Base-by-base conservation (phyloP, 2,888 invertebrate genomes). In the Phoronis australis region DNA sequence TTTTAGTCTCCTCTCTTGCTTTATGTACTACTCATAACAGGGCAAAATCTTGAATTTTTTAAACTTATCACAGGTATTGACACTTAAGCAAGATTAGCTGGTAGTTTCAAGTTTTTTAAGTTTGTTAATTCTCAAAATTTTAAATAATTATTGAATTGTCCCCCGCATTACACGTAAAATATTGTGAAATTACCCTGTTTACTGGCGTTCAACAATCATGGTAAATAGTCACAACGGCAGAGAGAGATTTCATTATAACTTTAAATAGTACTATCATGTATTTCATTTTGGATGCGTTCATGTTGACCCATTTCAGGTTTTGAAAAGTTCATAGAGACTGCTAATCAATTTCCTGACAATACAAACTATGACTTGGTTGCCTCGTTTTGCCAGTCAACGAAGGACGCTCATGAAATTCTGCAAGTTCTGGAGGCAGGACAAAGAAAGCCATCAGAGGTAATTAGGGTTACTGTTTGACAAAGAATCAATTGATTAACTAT, bases 391-490 rank as follows among this genome's bases (percentile, higher is more conserved):
- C 48, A 55, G 9, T 57, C 60, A 5, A 66, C 69, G 1, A 54
- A 56, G 37, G 66, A 67, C 51, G 67, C 66, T 48, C 25, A 47
- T 9, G 68, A 70, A 48, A 62, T 70, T 21, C 48, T 68, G 6
- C 51, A 59, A 22, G 44, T 69, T 12, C 50, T 70, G 20, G 65
- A 65, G 5, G 58, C 40, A 24, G 59, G 55, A 18, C 56, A 50
- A 37, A 52, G 61, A 37, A 67, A 65, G 45, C 54, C 56, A 42
- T 23, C 48, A 38, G 66, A 69, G 61, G 65, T 68, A 55, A 5
- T 39, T 22, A 47, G 45, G 25, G 5, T 44, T 9, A 46, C 6
- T 4, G 21, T n/a, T n/a, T n/a, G n/a, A n/a, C n/a, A n/a, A n/a
- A n/a, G n/a, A n/a, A n/a, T n/a, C n/a, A n/a, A n/a, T n/a, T n/a